phyloP scores from a whole-genome alignment of 1,140 invertebrate species.

The Tetragnatha versicolor region DNA sequence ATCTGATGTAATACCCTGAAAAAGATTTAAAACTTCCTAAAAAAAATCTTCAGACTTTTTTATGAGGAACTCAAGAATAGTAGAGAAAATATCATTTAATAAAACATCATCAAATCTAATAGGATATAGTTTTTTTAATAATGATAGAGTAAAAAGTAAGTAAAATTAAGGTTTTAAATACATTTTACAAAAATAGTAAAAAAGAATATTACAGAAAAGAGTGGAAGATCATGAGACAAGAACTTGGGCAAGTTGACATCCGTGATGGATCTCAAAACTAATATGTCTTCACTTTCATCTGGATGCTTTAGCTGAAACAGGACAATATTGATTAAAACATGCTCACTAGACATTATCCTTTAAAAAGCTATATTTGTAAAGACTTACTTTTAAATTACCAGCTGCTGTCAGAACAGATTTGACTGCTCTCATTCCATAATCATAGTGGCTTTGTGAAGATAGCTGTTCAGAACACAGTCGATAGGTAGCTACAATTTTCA shows the following conservation, averaged over 20 bases:
- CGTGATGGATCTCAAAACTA: constrained; percentile 68
- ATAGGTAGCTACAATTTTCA: constrained; percentile 95
- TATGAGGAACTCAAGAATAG: neutral
- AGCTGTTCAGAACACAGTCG: constrained; percentile 92
- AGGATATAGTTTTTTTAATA: neutral
- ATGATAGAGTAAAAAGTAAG: neutral
- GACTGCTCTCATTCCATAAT: constrained; percentile 80
- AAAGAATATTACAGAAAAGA: constrained; percentile 73
- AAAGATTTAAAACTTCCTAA: constrained; percentile 41
- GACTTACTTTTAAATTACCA: constrained; percentile 63
- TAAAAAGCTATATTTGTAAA: neutral
- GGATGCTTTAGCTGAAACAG: constrained; percentile 66
- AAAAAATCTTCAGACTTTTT: neutral
- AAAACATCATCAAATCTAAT: neutral
- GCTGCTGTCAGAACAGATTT: constrained; percentile 68
- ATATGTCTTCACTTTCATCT: constrained; percentile 67
- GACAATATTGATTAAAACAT: neutral
- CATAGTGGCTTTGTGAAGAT: constrained; percentile 94
- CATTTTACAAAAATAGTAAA: neutral
- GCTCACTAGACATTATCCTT: no score
- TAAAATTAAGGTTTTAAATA: neutral
- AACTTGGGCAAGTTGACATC: constrained; percentile 69
- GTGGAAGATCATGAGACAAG: constrained; percentile 80
- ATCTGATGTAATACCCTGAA: constrained; percentile 88
- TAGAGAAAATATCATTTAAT: neutral